Percentiles rank a stretch among this genome's conserved stretches.
Evolutionary conservation across 2,797 vertebrate genomes (phyloP).

Genomic region (Cheirogaleus major): DNA sequence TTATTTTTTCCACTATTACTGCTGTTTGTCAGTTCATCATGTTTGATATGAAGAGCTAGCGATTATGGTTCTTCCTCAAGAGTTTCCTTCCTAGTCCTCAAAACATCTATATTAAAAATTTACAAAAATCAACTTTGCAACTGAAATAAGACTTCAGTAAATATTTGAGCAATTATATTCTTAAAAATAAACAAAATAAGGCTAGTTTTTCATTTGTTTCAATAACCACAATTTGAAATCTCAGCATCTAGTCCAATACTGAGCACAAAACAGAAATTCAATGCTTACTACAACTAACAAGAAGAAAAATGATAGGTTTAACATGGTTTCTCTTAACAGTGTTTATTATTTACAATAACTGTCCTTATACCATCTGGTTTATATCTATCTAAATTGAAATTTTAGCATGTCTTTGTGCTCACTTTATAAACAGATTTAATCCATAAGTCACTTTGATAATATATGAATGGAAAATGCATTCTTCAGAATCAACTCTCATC

Average conservation of each 20-base stretch:
- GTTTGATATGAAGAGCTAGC: neutral
- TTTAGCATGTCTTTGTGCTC: neutral
- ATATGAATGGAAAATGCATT: neutral
- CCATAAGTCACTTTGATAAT: neutral
- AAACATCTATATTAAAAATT: constrained; percentile 23
- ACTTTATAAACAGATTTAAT: constrained; percentile 46
- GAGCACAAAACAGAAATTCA: constrained; percentile 46
- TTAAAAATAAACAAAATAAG: constrained; percentile 38
- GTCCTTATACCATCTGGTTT: neutral
- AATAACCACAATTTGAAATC: constrained; percentile 52
- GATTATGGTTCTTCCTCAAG: neutral
- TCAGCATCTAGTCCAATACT: neutral
- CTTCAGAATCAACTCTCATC: neutral
- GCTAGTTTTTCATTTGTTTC: constrained; percentile 31
- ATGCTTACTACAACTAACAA: constrained; percentile 28
- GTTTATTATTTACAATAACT: constrained; percentile 38
- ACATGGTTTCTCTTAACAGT: neutral
- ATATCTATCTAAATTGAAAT: neutral
- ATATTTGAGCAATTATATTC: neutral
- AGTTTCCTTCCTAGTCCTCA: neutral
- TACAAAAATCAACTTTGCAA: neutral
- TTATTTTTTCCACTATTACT: neutral
- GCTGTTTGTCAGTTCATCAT: neutral
- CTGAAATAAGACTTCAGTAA: constrained; percentile 11
- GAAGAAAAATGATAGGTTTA: neutral